Evolutionary conservation across 2,888 invertebrate species (phyloP).

Genomic region (Limenitis camilla): DNA sequence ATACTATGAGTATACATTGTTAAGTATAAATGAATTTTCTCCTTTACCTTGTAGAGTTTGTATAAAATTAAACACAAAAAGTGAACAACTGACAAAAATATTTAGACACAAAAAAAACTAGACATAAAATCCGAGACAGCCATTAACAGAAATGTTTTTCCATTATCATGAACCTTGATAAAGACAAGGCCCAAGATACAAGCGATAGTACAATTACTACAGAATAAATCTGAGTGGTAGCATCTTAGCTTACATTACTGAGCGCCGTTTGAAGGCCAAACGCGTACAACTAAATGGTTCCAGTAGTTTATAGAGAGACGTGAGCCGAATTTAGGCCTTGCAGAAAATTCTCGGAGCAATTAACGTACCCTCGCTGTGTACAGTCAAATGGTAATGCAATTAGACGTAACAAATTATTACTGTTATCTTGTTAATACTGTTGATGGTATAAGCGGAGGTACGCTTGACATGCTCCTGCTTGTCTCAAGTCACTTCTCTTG

Average conservation of each 20-base stretch:
- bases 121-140: not conserved
- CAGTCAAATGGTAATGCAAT: constrained; percentile 64
- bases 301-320: constrained; percentile 62
- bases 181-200: constrained; percentile 2
- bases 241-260: constrained; percentile 34
- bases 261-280: constrained; percentile 44
- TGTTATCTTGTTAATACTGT: constrained; percentile 16
- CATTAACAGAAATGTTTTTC: constrained; percentile 4
- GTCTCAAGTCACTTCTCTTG: no score
- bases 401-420: constrained; percentile 35
- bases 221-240: constrained; percentile 38
- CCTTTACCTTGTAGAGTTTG: no score
- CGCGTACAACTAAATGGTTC: constrained; percentile 52
- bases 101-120: not conserved
- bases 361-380: constrained; percentile 33
- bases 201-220: constrained; percentile 31
- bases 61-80: no score
- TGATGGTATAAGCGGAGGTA: not conserved
- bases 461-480: not conserved
- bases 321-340: constrained; percentile 50
- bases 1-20: no score
- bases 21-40: no score
- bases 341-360: constrained; percentile 27
- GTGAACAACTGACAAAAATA: no score
- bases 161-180: constrained; percentile 8